Base-by-base conservation (phyloP, 2,113 vertebrate species). In the Theristicus caerulescens region DNA sequence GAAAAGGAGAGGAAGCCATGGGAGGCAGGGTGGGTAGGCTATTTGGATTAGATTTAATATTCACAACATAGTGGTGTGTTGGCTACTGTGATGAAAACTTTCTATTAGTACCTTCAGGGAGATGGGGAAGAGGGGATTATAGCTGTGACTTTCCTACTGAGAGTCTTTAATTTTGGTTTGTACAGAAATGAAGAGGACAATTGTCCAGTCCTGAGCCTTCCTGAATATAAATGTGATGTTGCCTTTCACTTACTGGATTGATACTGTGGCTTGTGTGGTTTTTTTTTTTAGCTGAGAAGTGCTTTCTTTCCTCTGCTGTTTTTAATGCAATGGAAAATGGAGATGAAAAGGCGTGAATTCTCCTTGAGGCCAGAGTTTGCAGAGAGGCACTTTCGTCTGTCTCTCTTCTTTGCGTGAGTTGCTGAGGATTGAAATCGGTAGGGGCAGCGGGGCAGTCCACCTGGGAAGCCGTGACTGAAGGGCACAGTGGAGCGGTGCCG, bases 111-210 rank as follows among this genome's bases (percentile, higher is more conserved):
- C 36, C 17, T 93, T 77, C n/a, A 86, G 67, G n/a, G 64, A 74
- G 34, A 66, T 64, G 67, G 47, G 9, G 34, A 67, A 66, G 34
- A 72, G 31, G 21, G 62, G 38, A 74, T 90, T 94, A 86, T 72
- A 82, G 46, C 77, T 92, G 76, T 93, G 88, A 89, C 88, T 92
- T 96, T 64, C 80, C 83, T 83, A 51, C 73, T 91, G 82, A 38
- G 72, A 94, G 80, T 62, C 77, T 96, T 96, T 88, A 65, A 77
- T 92, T 90, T 90, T 90, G 59, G 13, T 92, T 90, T 78, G 38
- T 93, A 40, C 65, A 88, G 90, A 86, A 95, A 73, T 88, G 29
- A 94, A 90, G 90, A 81, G 88, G 69, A 92, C 47, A 81, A 51
- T 86, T 95, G 86, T 86, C 88, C 27, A 22, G 25, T 51, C 34